These are phyloP conservation scores for Sminthopsis crassicaudata DNA, from an alignment of 2,113 vertebrate genomes.

Conservation along the genomic window DNA sequence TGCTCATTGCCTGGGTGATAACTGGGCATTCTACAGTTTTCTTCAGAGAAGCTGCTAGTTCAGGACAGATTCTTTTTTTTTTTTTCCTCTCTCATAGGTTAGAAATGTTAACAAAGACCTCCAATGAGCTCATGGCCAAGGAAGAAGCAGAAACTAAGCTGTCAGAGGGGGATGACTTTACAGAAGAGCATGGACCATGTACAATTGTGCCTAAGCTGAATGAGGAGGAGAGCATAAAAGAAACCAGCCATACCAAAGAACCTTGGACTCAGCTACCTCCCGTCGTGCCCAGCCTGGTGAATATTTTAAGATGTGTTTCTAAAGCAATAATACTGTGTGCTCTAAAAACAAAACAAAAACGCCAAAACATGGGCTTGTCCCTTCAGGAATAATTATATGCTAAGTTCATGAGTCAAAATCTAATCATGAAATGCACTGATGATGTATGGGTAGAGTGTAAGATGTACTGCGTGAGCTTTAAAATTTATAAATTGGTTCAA, in stretches of 20 bases:
- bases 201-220: not conserved
- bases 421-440: not conserved
- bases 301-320: not conserved
- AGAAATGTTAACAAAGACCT: slow-evolving; percentile 80
- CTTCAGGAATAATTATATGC: not conserved
- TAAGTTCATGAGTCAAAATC: not conserved
- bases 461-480: not conserved
- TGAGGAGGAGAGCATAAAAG: slow-evolving; percentile 54
- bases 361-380: not conserved
- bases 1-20: not conserved
- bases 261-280: slow-evolving; percentile 33
- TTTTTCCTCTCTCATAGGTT: slow-evolving; percentile 77
- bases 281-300: slow-evolving; percentile 81
- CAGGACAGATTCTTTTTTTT: slow-evolving; percentile 10
- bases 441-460: not conserved
- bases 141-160: slow-evolving; percentile 65
- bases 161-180: slow-evolving; percentile 22
- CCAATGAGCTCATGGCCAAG: slow-evolving; percentile 73
- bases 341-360: not conserved
- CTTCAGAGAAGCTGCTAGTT: not conserved
- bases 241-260: not conserved
- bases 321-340: rapidly evolving
- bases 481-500: not conserved
- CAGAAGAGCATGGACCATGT: slow-evolving; percentile 6
- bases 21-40: rapidly evolving